phyloP scores from a whole-genome alignment of 2,113 vertebrate genomes.

The Dinomys branickii region DNA sequence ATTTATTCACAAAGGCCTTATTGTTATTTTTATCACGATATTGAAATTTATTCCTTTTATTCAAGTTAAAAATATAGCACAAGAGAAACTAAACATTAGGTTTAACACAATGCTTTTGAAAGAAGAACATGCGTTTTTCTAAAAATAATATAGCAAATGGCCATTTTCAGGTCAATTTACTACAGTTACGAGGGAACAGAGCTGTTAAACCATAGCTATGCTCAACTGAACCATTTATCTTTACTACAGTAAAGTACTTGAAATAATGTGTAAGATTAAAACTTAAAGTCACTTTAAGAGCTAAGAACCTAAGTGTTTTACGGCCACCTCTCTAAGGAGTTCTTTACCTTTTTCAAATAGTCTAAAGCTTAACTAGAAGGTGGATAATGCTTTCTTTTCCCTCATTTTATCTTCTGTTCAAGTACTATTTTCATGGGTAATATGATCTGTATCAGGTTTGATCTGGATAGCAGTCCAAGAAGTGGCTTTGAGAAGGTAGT shows the following conservation, averaged over 20 bases:
- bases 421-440: background rate
- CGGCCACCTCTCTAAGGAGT: slow-evolving; percentile 69
- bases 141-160: slow-evolving; percentile 78
- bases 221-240: slow-evolving; percentile 79
- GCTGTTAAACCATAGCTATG: slow-evolving; percentile 80
- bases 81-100: slow-evolving; percentile 76
- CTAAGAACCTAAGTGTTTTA: slow-evolving; percentile 75
- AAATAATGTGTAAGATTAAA: slow-evolving; percentile 73
- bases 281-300: slow-evolving; percentile 70
- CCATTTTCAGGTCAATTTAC: slow-evolving; percentile 78
- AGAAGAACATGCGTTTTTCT: slow-evolving; percentile 76
- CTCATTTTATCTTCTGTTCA: slow-evolving; percentile 71
- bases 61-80: slow-evolving; percentile 79
- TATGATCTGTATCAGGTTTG: background rate
- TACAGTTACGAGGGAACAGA: slow-evolving; percentile 73
- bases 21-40: slow-evolving; percentile 63
- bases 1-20: background rate
- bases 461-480: background rate
- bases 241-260: slow-evolving; percentile 76
- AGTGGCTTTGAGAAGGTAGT: background rate
- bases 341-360: slow-evolving; percentile 52
- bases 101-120: slow-evolving; percentile 81
- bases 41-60: slow-evolving; percentile 82
- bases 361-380: slow-evolving; percentile 78
- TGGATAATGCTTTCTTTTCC: slow-evolving; percentile 65